Evolutionary conservation across 1,140 invertebrate genomes (phyloP).

Genomic region (Melitaea cinxia): DNA sequence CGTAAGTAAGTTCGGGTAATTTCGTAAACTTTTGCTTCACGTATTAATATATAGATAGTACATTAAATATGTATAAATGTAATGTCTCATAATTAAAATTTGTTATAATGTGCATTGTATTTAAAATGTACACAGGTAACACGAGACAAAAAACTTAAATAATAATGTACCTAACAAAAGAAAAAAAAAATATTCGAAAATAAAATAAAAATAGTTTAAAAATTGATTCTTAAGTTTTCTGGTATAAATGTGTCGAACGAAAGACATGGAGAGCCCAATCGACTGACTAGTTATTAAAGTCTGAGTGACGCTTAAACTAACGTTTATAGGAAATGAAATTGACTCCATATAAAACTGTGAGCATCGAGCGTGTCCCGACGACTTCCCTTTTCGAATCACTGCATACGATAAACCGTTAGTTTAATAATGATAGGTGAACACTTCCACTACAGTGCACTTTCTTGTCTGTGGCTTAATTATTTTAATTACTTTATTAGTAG

Average conservation of each 20-base stretch:
- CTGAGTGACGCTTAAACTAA: not conserved
- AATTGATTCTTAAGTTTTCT: not conserved
- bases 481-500: not conserved
- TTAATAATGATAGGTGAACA: conserved; percentile 29
- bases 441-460: conserved; percentile 32
- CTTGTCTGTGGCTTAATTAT: conserved; percentile 16
- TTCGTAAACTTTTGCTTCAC: no score
- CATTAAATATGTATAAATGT: no score
- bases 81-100: no score
- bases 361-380: conserved; percentile 49
- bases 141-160: no score
- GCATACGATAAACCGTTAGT: conserved; percentile 48
- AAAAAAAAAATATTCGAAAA: not conserved
- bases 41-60: no score
- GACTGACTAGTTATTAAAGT: not conserved
- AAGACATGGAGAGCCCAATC: not conserved
- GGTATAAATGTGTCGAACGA: not conserved
- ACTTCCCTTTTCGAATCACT: conserved; percentile 49
- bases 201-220: not conserved
- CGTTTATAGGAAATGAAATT: not conserved
- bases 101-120: no score
- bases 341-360: conserved; percentile 32
- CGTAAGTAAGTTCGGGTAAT: no score
- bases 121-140: no score
- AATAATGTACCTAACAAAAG: no score